Percentiles rank a stretch among this genome's conserved stretches.
Conservation (phyloP, 1,140 invertebrate genomes). For the Notospermus geniculatus region DNA sequence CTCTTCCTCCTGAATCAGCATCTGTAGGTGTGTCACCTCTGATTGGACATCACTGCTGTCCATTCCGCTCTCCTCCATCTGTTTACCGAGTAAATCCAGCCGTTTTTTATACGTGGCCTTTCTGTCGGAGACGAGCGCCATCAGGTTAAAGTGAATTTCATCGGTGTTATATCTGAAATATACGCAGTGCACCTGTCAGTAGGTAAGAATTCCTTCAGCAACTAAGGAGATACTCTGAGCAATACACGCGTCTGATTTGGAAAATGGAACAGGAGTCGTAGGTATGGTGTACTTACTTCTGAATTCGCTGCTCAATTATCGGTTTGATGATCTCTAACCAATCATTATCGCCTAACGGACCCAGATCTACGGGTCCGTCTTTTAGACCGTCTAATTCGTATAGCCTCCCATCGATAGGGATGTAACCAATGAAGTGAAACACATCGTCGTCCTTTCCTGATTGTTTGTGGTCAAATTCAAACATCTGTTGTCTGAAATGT, state of each 20-base stretch:
- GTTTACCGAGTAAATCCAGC: constrained; percentile 54
- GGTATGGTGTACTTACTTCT: constrained; percentile 67
- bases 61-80: constrained; percentile 55
- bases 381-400: constrained; percentile 97
- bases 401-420: constrained; percentile 89
- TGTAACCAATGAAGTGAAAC: constrained; percentile 95
- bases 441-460: constrained; percentile 91
- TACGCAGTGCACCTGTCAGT: no score
- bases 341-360: constrained; percentile 70
- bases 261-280: constrained; percentile 17
- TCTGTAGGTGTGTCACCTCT: constrained; percentile 73
- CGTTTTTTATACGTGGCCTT: constrained; percentile 81
- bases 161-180: constrained; percentile 83
- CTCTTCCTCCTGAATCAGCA: constrained; percentile 84
- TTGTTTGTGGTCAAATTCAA: constrained; percentile 86
- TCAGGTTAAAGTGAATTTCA: constrained; percentile 98
- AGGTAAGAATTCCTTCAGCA: constrained; percentile 24
- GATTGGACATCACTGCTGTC: constrained; percentile 63
- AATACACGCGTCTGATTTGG: no score
- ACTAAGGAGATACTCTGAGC: no score
- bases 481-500: constrained; percentile 78
- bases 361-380: constrained; percentile 65
- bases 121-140: constrained; percentile 92
- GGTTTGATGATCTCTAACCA: constrained; percentile 91
- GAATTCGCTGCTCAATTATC: constrained; percentile 90